Conservation (phyloP, 1,140 invertebrate species). For the Scaptomyza pallida region DNA sequence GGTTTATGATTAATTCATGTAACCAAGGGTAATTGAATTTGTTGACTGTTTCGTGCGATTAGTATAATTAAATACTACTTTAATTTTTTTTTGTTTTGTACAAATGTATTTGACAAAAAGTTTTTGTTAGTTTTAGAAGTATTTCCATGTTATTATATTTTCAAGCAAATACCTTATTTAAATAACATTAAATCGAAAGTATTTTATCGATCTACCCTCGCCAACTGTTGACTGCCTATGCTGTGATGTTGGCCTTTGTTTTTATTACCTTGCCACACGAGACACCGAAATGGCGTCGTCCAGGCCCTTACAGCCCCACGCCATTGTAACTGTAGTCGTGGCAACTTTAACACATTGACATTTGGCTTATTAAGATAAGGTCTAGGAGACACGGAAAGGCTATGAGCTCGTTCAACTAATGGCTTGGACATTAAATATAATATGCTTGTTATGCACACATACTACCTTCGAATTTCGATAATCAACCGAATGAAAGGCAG, state of each 20-base stretch:
- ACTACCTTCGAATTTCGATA: slow-evolving; percentile 59
- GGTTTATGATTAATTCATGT: no score
- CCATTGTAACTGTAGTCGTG: slow-evolving; percentile 19
- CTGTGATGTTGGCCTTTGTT: slow-evolving; percentile 46
- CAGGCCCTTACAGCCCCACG: slow-evolving; percentile 10
- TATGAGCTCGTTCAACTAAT: slow-evolving; percentile 62
- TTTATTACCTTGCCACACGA: slow-evolving; percentile 69
- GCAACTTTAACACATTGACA: slow-evolving; percentile 64
- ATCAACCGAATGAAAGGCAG: not conserved
- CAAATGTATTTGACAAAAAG: no score
- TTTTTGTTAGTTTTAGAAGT: no score
- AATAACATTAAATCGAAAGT: not conserved
- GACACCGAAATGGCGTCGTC: slow-evolving; percentile 40
- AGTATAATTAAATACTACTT: no score
- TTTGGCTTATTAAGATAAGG: slow-evolving; percentile 60
- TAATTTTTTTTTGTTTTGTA: no score
- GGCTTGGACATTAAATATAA: slow-evolving; percentile 64
- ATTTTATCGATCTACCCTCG: slow-evolving; percentile 20
- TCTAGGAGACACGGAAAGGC: slow-evolving; percentile 5
- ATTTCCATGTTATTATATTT: not conserved
- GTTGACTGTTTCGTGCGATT: no score
- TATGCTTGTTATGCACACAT: slow-evolving; percentile 65
- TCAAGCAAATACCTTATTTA: not conserved
- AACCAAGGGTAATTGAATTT: no score
- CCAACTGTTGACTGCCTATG: slow-evolving; percentile 57